Evolutionary conservation across 1,140 invertebrate species (phyloP).

Genomic region (Zaprionus taronus): DNA sequence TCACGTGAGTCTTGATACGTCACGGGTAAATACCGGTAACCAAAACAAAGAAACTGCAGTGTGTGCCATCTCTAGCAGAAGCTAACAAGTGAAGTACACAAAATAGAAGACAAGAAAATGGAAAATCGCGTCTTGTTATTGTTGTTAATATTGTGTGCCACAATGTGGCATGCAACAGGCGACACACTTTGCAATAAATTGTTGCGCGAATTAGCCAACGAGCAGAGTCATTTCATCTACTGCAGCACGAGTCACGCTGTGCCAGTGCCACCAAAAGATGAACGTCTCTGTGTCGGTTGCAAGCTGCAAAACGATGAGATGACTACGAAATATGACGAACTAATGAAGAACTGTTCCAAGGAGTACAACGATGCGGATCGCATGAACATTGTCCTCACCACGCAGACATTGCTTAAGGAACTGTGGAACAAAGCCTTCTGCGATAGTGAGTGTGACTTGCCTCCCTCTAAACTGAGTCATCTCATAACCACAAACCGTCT

Average conservation of each 20-base stretch:
- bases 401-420: slow-evolving; percentile 51
- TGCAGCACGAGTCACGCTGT: slow-evolving; percentile 66
- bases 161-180: neutral
- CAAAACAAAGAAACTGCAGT: neutral
- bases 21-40: neutral
- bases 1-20: neutral
- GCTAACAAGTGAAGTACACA: slow-evolving; percentile 2
- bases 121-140: neutral
- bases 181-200: neutral
- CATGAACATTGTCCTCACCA: slow-evolving; percentile 67
- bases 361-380: slow-evolving; percentile 67
- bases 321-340: neutral
- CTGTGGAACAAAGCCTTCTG: slow-evolving; percentile 72
- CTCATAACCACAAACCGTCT: neutral
- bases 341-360: slow-evolving; percentile 61
- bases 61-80: neutral
- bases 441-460: slow-evolving; percentile 51
- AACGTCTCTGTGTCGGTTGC: slow-evolving; percentile 55
- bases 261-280: slow-evolving; percentile 34
- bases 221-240: slow-evolving; percentile 57
- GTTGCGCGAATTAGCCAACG: slow-evolving; percentile 47
- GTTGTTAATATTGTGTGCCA: slow-evolving; percentile 7
- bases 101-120: neutral
- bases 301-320: neutral
- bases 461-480: neutral